Conservation (phyloP, 2,113 vertebrate species). For the Panurus biarmicus region DNA sequence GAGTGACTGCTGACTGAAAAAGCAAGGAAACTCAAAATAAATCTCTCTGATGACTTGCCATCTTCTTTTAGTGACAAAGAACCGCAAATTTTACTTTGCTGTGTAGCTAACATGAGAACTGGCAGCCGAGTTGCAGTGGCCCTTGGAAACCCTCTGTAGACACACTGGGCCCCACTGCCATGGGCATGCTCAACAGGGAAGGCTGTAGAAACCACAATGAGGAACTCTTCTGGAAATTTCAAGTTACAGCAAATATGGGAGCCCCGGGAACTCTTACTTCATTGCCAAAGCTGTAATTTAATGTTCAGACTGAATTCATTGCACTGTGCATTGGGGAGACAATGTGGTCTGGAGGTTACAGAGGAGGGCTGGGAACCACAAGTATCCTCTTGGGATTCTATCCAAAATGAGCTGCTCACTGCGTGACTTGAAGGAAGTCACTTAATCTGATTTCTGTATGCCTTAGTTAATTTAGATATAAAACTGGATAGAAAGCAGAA, state of each 20-base stretch:
- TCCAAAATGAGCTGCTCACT: constrained; percentile 20
- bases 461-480: constrained; percentile 37
- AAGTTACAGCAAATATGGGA: not conserved
- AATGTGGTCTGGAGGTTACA: constrained; percentile 52
- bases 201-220: not conserved
- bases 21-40: not conserved
- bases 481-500: constrained; percentile 30
- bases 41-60: not conserved
- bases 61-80: not conserved
- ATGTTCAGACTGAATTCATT: constrained; percentile 37
- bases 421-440: constrained; percentile 9
- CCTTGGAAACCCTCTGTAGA: not conserved
- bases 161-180: not conserved
- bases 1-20: not conserved
- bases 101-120: not conserved
- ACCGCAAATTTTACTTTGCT: not conserved
- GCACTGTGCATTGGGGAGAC: not conserved
- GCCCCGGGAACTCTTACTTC: not conserved
- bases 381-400: constrained; percentile 18
- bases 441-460: constrained; percentile 46
- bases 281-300: constrained; percentile 21
- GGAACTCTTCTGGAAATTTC: constrained; percentile 13
- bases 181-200: not conserved
- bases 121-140: not conserved
- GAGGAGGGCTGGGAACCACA: constrained; percentile 61